Percentiles rank a stretch among this genome's conserved stretches.
phyloP scores from a whole-genome alignment of 1,140 invertebrate species.

The Drosophila pallidifrons region DNA sequence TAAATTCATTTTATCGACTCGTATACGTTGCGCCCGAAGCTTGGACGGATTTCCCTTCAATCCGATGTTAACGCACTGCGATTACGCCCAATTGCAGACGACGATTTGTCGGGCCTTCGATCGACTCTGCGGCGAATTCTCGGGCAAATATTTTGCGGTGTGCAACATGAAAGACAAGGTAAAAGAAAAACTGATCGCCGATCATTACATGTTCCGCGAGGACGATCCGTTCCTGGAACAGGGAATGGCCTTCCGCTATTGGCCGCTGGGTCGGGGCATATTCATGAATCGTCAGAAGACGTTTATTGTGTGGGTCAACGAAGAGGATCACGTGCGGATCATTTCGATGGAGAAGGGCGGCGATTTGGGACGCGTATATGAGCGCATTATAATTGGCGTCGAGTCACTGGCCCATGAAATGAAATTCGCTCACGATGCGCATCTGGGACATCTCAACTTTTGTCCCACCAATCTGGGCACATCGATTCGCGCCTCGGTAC shows the following conservation, averaged over 20 bases:
- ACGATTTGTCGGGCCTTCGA: constrained; percentile 92
- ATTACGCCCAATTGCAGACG: constrained; percentile 96
- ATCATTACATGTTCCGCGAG: constrained; percentile 99
- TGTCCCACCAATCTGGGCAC: constrained; percentile 99
- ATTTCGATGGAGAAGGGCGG: constrained; percentile 99
- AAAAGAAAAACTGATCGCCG: constrained; percentile 96
- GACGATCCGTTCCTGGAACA: constrained; percentile 90
- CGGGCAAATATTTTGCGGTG: constrained; percentile 96
- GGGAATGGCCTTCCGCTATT: constrained; percentile 95
- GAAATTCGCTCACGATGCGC: constrained; percentile 94
- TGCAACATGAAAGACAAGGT: constrained; percentile 96
- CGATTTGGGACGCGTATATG: constrained; percentile 95
- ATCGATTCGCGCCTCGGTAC: constrained; percentile 98
- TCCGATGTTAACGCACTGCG: constrained; percentile 95
- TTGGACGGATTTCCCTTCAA: constrained; percentile 97
- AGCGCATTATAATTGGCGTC: constrained; percentile 94
- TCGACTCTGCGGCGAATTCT: constrained; percentile 92
- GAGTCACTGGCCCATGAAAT: constrained; percentile 95
- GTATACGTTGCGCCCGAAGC: constrained; percentile 96
- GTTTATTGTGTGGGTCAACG: constrained; percentile 98
- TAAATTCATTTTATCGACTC: constrained; percentile 96
- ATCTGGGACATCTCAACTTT: constrained; percentile 98
- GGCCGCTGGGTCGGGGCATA: constrained; percentile 97
- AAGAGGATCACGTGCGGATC: constrained; percentile 98
- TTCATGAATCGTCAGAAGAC: constrained; percentile 97